Base-by-base conservation (phyloP, 92 coral and sea anemone genomes). In the Porites cylindrica region DNA sequence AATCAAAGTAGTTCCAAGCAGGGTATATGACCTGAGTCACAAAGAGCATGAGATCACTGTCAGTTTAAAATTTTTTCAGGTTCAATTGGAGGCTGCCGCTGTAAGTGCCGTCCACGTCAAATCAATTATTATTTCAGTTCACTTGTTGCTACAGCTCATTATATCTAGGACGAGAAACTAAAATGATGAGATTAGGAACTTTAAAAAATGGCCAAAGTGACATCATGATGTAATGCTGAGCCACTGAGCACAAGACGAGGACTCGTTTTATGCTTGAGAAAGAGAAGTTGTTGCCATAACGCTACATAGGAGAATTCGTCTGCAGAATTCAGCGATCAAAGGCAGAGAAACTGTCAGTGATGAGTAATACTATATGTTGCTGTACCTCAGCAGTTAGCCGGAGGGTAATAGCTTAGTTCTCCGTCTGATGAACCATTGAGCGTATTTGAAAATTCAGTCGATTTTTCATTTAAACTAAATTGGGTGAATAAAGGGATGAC, bases 151-250 rank as follows among this genome's bases (percentile, higher is more conserved):
- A 66, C 54, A 80, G 84, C 75, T 20, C 38, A 23, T 26, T 50
- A 64, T 19, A 50, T 50, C 12, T 79, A 18, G 73, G 47, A 8
- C 54, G 68, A 81, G 26, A 69, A 81, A 67, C 52, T 24, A 53
- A 68, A 32, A 19, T 43, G 24, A 43, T 64, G 11, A 24, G 76
- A 81, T 68, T 29, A 53, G 20, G 54, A 81, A 67, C 85, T 79
- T 51, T 69, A n/a, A 17, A 21, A 54, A 50, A 69, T 38, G 52
- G 76, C 7, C 60, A 65, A 21, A 53, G 54, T 53, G 76, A 81
- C 47, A 13, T 51, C 53, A 81, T 68, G 70, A 6, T 7, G 56
- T 69, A 64, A 52, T 19, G 65, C 16, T 18, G 26, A 18, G 18
- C 18, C 77, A 16, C 59, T 21, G 75, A 23, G 11, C 11, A 56